Evolutionary conservation across 1,140 invertebrate genomes (phyloP).

Genomic region (Monochamus saltuarius): DNA sequence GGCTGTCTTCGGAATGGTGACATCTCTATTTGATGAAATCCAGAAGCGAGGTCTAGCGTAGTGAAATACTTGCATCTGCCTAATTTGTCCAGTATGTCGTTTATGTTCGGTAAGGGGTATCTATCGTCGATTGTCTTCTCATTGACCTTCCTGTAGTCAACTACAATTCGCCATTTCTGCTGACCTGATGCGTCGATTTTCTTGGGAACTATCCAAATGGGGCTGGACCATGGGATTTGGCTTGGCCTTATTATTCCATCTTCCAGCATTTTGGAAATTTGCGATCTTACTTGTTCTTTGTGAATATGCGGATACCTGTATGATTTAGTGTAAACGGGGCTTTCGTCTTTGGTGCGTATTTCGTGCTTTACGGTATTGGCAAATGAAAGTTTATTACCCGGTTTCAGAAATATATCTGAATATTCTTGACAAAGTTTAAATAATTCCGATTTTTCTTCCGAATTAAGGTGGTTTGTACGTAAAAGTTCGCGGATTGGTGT

Average conservation of each 20-base stretch:
- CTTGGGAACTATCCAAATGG: constrained; percentile 16
- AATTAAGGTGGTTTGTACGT: constrained; percentile 15
- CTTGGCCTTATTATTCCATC: too few species aligned
- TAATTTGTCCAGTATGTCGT: constrained; percentile 5
- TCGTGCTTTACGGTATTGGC: constrained; percentile 35
- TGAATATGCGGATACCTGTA: constrained; percentile 40
- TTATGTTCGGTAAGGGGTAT: constrained; percentile 11
- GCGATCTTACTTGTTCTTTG: too few species aligned
- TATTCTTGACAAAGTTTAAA: constrained; percentile 17
- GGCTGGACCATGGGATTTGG: constrained; percentile 7
- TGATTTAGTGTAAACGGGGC: constrained; percentile 43
- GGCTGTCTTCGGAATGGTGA: constrained; percentile 1
- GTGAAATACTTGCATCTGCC: constrained; percentile 7
- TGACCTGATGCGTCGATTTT: constrained; percentile 8
- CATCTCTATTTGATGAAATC: constrained; percentile 14
- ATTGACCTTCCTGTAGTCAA: constrained; percentile 3
- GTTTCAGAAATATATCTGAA: constrained; percentile 15
- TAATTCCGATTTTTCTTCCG: constrained; percentile 15
- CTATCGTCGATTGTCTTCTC: constrained; percentile 3
- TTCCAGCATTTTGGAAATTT: too few species aligned
- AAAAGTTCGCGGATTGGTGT: neutral
- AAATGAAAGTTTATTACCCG: constrained; percentile 20
- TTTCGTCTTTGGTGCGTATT: constrained; percentile 38
- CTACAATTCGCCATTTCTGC: constrained; percentile 4
- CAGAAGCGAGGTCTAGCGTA: constrained; percentile 5